Percentiles rank a stretch among this genome's conserved stretches.
These are phyloP conservation scores for Microtus montanus DNA, from an alignment of 2,113 vertebrate genomes.

Conservation along the genomic window DNA sequence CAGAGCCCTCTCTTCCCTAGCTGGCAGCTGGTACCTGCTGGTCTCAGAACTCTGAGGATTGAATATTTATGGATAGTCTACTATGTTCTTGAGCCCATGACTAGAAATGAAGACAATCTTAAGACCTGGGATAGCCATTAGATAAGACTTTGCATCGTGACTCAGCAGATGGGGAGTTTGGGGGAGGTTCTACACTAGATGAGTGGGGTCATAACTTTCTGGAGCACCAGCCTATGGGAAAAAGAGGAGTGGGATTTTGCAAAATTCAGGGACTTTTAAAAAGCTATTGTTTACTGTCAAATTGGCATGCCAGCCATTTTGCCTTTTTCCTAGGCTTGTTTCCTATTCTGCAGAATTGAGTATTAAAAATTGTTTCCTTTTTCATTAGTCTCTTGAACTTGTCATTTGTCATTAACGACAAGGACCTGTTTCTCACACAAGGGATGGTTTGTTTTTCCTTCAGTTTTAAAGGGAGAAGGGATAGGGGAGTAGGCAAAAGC, in stretches of 20 bases:
- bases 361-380: background rate
- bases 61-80: background rate
- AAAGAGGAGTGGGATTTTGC: background rate
- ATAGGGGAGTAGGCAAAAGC: background rate
- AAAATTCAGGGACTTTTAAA: background rate
- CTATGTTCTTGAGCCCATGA: background rate
- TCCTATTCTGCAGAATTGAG: background rate
- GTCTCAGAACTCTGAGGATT: background rate
- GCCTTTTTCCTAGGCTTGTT: background rate
- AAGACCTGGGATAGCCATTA: background rate
- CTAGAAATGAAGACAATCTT: background rate
- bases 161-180: too few species aligned
- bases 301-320: background rate
- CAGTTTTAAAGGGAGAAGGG: background rate
- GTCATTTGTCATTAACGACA: background rate
- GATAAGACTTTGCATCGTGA: background rate
- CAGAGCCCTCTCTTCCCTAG: background rate
- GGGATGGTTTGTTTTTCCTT: background rate
- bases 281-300: background rate
- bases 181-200: too few species aligned
- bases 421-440: background rate
- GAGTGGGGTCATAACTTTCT: background rate
- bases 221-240: background rate
- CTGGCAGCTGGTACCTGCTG: background rate
- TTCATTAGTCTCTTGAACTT: background rate